Conservation (phyloP, 2,888 invertebrate species). For the Glyphotaelius pellucidus region DNA sequence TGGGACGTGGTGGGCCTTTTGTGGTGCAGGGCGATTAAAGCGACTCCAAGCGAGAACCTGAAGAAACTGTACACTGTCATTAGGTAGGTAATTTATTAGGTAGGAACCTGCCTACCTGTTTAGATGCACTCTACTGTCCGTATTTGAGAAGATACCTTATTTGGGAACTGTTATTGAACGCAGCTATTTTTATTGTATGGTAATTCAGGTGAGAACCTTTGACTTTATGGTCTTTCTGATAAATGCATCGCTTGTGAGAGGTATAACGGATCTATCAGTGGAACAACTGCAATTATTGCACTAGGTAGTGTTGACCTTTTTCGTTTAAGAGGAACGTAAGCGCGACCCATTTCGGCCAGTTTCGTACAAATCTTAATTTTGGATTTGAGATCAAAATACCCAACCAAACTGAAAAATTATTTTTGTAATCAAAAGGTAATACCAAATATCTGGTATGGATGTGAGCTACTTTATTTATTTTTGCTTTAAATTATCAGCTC, state of each 20-base stretch:
- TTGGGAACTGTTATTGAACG: background rate
- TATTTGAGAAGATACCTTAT: background rate
- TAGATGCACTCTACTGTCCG: background rate
- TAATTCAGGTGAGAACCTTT: background rate
- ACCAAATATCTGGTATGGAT: no score
- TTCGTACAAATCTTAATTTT: no score
- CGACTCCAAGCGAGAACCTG: background rate
- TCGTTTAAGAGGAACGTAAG: no score
- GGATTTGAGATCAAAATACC: no score
- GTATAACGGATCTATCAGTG: background rate
- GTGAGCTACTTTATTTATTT: no score
- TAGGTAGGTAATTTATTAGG: background rate
- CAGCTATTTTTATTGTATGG: background rate
- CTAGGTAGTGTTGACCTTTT: no score
- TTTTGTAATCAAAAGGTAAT: no score
- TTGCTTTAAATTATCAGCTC: no score
- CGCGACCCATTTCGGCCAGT: no score
- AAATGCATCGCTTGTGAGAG: background rate
- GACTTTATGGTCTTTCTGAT: no score
- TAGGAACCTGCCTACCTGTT: background rate
- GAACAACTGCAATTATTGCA: accelerated
- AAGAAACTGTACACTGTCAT: background rate
- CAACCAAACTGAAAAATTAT: no score
- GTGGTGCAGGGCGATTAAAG: background rate
- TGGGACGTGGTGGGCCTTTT: background rate